Evolutionary conservation across 2,888 invertebrate genomes (phyloP).

Genomic region (Scrobipalpa costella): DNA sequence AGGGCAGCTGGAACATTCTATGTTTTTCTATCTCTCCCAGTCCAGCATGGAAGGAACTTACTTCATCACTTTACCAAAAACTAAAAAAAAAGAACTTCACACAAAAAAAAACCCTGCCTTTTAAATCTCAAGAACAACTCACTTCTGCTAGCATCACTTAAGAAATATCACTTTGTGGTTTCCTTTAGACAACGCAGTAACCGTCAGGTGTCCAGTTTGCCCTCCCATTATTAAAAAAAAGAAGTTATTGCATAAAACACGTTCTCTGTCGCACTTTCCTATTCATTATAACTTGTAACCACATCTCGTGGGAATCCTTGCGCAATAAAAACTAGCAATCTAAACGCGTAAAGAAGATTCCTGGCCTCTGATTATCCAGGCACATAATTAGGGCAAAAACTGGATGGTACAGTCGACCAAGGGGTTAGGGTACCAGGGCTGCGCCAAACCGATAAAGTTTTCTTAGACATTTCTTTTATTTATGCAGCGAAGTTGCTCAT

Average conservation of each 20-base stretch:
- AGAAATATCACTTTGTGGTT: neutral
- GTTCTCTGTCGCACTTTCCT: constrained; percentile 5
- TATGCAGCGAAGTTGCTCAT: too few species aligned
- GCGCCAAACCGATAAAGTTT: too few species aligned
- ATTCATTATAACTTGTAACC: constrained; percentile 3
- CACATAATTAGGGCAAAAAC: constrained; percentile 17
- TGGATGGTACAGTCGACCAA: too few species aligned
- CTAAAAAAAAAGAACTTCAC: neutral
- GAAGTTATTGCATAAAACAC: constrained; percentile 9
- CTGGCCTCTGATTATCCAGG: neutral
- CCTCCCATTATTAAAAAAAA: constrained; percentile 5
- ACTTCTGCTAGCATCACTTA: neutral
- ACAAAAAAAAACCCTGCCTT: too few species aligned
- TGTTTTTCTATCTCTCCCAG: too few species aligned
- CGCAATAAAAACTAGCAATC: constrained; percentile 12
- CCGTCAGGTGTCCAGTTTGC: constrained; percentile 5
- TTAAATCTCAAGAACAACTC: neutral
- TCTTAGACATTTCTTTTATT: too few species aligned
- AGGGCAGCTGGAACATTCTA: too few species aligned
- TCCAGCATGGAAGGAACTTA: neutral
- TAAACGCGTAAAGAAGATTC: neutral
- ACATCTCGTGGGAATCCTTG: neutral
- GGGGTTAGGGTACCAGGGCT: too few species aligned
- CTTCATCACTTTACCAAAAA: neutral
- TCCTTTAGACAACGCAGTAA: neutral